Evolutionary conservation across 2,113 vertebrate genomes (phyloP).

Genomic region (Pangasianodon gigas): DNA sequence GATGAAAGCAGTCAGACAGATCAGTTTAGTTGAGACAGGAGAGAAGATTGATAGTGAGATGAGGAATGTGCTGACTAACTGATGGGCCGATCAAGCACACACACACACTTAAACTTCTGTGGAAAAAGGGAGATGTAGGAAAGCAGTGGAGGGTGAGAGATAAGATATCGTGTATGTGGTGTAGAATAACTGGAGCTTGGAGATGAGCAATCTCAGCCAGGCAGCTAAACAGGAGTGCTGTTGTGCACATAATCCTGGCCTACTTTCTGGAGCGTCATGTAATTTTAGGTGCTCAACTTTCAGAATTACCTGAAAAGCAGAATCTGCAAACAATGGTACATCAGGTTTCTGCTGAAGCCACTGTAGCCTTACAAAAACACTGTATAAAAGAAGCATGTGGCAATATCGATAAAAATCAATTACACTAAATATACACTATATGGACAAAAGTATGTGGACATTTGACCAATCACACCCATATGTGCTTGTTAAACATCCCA

Average conservation of each 20-base stretch:
- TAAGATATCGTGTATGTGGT: conserved; percentile 2
- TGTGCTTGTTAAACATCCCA: neutral
- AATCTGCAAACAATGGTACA: neutral
- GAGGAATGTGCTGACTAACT: conserved; percentile 28
- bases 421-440: neutral
- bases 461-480: neutral
- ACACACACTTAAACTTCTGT: conserved; percentile 8
- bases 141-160: conserved; percentile 1
- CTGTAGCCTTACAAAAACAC: neutral
- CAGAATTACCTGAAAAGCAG: neutral
- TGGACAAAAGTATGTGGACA: neutral
- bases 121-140: neutral
- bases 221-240: neutral
- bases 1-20: conserved; percentile 19
- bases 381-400: neutral
- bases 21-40: neutral
- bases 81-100: neutral
- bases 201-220: neutral
- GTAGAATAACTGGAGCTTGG: conserved; percentile 13
- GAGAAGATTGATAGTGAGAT: neutral
- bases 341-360: neutral
- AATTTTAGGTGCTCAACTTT: neutral
- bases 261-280: neutral
- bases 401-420: neutral
- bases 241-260: conserved; percentile 15